Evolutionary conservation across 2,888 invertebrate species (phyloP).

Genomic region (Parasteatoda lunata): DNA sequence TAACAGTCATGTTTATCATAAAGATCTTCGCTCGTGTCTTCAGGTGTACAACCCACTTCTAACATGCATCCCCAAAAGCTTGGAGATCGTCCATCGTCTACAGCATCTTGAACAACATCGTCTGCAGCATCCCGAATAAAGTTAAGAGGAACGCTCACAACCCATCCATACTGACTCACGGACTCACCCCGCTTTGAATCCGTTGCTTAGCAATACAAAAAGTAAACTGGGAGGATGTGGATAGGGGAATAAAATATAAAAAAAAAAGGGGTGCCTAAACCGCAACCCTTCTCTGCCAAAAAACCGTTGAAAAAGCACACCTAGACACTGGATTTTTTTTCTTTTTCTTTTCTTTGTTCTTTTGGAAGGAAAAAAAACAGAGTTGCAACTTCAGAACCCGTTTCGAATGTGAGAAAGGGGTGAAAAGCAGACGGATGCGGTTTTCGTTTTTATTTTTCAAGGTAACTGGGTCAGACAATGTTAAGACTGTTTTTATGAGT

Average conservation of each 20-base stretch:
- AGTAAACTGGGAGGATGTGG: conserved; percentile 17
- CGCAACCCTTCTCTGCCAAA: conserved; percentile 47
- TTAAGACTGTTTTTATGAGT: conserved; percentile 1
- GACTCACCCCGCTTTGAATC: conserved; percentile 16
- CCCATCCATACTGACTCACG: not conserved
- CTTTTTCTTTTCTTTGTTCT: conserved; percentile 20
- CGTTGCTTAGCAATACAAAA: conserved; percentile 23
- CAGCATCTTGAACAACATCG: not conserved
- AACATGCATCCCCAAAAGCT: not conserved
- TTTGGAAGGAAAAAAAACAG: conserved; percentile 4
- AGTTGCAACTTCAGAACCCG: conserved; percentile 16
- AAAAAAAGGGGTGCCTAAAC: conserved; percentile 19
- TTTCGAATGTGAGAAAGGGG: conserved; percentile 32
- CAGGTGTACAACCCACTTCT: conserved; percentile 7
- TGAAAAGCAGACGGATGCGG: conserved; percentile 28
- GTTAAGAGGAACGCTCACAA: conserved; percentile 16
- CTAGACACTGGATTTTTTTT: conserved; percentile 20
- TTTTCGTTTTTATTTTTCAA: conserved; percentile 50
- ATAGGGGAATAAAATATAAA: conserved; percentile 10
- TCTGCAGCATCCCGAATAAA: conserved; percentile 2
- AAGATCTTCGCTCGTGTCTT: not conserved
- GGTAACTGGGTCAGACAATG: conserved; percentile 58
- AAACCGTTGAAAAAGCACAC: conserved; percentile 9
- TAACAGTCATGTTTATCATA: conserved; percentile 33
- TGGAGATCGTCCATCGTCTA: conserved; percentile 10